These are phyloP conservation scores for Rhodophaea formosa DNA, from an alignment of 2,888 invertebrate genomes.

Conservation along the genomic window DNA sequence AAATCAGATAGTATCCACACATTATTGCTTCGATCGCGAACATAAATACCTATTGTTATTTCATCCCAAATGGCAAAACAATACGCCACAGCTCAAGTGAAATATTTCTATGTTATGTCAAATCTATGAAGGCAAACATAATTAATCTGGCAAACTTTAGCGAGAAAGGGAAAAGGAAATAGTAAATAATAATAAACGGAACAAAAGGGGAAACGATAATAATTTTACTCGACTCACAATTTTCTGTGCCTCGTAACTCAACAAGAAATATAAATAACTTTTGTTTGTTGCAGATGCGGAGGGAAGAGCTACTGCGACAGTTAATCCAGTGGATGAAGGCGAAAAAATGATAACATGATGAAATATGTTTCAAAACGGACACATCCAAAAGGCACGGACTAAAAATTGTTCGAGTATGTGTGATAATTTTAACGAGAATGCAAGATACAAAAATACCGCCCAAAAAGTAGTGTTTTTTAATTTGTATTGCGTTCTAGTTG, in stretches of 20 bases:
- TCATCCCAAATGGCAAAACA: not conserved
- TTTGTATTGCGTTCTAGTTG: constrained; percentile 54
- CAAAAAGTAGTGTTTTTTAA: constrained; percentile 54
- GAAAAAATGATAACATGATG: constrained; percentile 69
- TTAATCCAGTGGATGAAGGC: constrained; percentile 38
- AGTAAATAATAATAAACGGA: constrained; percentile 18
- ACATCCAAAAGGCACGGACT: constrained; percentile 53
- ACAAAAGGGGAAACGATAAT: constrained; percentile 12
- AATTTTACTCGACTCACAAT: constrained; percentile 8
- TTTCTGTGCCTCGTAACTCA: not conserved
- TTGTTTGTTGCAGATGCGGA: constrained; percentile 65
- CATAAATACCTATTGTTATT: not conserved
- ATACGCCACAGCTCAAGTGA: not conserved
- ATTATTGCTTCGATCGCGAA: not conserved
- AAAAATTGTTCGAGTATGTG: constrained; percentile 56
- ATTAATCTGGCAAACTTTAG: constrained; percentile 10
- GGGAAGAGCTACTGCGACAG: constrained; percentile 32
- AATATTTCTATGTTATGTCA: not conserved
- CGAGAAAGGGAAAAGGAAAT: constrained; percentile 6
- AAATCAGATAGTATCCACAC: too few relatives aligned
- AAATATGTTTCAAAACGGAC: constrained; percentile 60
- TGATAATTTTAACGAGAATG: constrained; percentile 43
- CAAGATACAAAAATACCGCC: constrained; percentile 36
- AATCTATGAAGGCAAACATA: constrained; percentile 1
- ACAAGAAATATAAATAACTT: constrained; percentile 19